These are phyloP conservation scores for Leucophenga montana DNA, from an alignment of 2,888 invertebrate genomes.

Conservation along the genomic window DNA sequence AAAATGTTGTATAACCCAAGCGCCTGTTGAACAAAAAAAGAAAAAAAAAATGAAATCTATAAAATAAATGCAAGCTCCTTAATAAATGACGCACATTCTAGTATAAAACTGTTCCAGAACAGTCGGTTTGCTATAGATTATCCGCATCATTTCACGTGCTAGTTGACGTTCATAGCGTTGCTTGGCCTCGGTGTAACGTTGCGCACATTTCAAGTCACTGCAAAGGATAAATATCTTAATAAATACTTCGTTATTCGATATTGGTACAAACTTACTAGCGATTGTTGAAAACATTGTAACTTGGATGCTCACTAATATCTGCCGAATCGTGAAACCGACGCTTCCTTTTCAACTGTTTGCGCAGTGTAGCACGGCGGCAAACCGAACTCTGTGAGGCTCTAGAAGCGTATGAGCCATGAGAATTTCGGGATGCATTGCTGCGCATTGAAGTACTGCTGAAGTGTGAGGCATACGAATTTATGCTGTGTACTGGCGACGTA, in stretches of 20 bases:
- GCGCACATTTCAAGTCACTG: slow-evolving; percentile 39
- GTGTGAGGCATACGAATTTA: too few relatives aligned
- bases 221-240: too few relatives aligned
- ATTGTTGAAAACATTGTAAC: slow-evolving; percentile 39
- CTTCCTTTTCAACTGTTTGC: not conserved
- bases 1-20: slow-evolving; percentile 15
- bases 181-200: slow-evolving; percentile 36
- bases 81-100: not conserved
- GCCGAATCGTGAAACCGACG: not conserved
- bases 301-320: slow-evolving; percentile 41
- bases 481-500: too few relatives aligned
- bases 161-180: slow-evolving; percentile 41
- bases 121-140: slow-evolving; percentile 37
- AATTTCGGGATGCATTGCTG: too few relatives aligned
- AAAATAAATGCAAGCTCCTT: not conserved
- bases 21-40: too few relatives aligned
- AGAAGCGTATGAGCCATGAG: too few relatives aligned
- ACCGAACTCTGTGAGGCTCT: too few relatives aligned
- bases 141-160: slow-evolving; percentile 39
- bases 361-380: too few relatives aligned
- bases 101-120: not conserved
- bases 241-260: too few relatives aligned
- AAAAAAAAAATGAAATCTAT: not conserved
- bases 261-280: slow-evolving; percentile 44
- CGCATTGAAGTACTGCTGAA: too few relatives aligned